Percentiles rank a stretch among this genome's conserved stretches.
Evolutionary conservation across 2,888 invertebrate genomes (phyloP).

Genomic region (Lithosia quadra): DNA sequence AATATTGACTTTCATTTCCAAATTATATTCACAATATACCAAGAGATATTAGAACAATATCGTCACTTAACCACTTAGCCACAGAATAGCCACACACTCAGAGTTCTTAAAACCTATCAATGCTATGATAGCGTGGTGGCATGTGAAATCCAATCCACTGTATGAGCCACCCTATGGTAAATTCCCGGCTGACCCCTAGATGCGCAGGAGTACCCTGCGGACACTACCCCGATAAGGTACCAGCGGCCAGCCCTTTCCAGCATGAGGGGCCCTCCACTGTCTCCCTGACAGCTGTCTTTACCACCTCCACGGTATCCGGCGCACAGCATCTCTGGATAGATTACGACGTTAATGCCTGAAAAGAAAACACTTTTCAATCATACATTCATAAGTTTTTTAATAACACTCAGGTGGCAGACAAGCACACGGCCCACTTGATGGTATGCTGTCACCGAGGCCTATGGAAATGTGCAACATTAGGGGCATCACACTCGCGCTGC

Average conservation of each 20-base stretch:
- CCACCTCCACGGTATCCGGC: conserved; percentile 96
- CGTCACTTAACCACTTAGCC: conserved; percentile 29
- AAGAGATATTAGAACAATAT: background rate
- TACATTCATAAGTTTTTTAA: too few species aligned
- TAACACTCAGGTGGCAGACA: too few species aligned
- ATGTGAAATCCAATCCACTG: conserved; percentile 96
- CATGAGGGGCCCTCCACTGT: conserved; percentile 96
- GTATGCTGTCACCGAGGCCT: too few species aligned
- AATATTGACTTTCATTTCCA: conserved; percentile 6
- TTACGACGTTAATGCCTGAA: conserved; percentile 94
- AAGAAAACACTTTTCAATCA: conserved; percentile 18
- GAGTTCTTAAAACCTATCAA: conserved; percentile 27
- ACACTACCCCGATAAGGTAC: conserved; percentile 96
- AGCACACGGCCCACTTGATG: too few species aligned
- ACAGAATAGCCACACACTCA: conserved; percentile 33
- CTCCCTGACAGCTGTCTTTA: conserved; percentile 92
- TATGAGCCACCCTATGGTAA: conserved; percentile 96
- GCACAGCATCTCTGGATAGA: conserved; percentile 98
- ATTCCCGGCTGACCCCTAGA: conserved; percentile 97
- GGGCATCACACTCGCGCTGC: too few species aligned
- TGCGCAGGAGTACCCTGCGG: conserved; percentile 97
- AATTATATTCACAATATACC: conserved; percentile 2
- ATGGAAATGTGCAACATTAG: too few species aligned
- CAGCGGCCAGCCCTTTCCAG: conserved; percentile 94
- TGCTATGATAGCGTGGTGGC: conserved; percentile 82